Conservation (phyloP, 2,797 vertebrate genomes). For the Bradypodion pumilum region DNA sequence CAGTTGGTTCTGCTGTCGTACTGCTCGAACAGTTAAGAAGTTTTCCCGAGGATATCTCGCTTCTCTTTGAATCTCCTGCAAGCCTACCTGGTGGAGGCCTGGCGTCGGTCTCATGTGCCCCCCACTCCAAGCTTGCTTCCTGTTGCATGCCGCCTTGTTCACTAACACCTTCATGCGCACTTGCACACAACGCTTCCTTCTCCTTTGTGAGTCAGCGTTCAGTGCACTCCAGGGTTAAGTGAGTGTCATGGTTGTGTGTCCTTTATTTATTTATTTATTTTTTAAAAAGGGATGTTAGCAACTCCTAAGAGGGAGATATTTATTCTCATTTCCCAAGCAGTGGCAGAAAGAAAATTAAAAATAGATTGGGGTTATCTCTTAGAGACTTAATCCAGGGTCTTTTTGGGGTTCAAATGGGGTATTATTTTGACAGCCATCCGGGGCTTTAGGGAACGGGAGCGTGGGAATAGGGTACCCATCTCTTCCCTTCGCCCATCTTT, state of each 20-base stretch:
- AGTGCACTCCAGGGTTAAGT: background rate
- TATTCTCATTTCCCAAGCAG: too few species aligned
- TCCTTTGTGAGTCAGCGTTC: background rate
- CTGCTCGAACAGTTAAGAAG: too few species aligned
- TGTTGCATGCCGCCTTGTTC: conserved; percentile 4
- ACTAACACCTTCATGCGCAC: background rate
- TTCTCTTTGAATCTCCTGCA: background rate
- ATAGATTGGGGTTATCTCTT: too few species aligned
- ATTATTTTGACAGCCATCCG: background rate
- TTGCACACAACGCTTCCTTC: background rate
- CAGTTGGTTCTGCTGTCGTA: too few species aligned
- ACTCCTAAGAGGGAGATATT: too few species aligned
- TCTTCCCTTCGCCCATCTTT: conserved; percentile 1
- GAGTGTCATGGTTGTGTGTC: background rate
- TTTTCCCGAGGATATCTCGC: too few species aligned
- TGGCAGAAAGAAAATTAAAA: too few species aligned
- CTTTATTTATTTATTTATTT: too few species aligned
- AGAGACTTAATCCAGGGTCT: background rate
- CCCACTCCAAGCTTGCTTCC: background rate
- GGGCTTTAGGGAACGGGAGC: too few species aligned
- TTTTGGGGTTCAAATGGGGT: background rate
- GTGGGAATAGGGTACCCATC: background rate
- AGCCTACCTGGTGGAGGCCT: background rate
- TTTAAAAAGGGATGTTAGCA: too few species aligned
- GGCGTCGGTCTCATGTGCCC: too few species aligned